Evolutionary conservation across 2,113 vertebrate species (phyloP).

Genomic region (Microcebus murinus): DNA sequence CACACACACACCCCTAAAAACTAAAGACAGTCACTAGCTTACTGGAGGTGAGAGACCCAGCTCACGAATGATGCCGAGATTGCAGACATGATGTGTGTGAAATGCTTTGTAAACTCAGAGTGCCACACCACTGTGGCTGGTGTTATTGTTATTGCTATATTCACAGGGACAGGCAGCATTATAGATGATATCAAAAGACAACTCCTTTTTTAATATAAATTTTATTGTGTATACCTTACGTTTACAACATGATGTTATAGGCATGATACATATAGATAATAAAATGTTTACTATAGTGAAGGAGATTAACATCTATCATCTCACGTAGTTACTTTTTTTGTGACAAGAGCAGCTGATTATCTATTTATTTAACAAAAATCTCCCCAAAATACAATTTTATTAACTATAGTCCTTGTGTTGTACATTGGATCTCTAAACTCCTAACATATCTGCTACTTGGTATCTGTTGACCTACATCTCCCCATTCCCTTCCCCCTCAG

Average conservation of each 20-base stretch:
- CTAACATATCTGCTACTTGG: not conserved
- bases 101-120: not conserved
- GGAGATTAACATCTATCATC: not conserved
- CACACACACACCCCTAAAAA: not conserved
- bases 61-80: not conserved
- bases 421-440: not conserved
- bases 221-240: not conserved
- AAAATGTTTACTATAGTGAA: not conserved
- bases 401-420: not conserved
- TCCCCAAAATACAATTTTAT: not conserved
- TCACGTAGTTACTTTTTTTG: not conserved
- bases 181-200: constrained; percentile 15
- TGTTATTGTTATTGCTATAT: not conserved
- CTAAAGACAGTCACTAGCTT: not conserved
- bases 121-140: not conserved
- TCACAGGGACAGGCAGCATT: not conserved
- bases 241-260: not conserved
- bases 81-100: not conserved
- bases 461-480: not conserved
- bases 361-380: not conserved
- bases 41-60: not conserved
- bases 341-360: not conserved
- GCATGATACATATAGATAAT: not conserved
- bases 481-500: not conserved
- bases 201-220: not conserved